Percentiles rank a stretch among this genome's conserved stretches.
These are phyloP conservation scores for Drosophila pallidifrons DNA, from an alignment of 1,140 invertebrate genomes.

Conservation along the genomic window DNA sequence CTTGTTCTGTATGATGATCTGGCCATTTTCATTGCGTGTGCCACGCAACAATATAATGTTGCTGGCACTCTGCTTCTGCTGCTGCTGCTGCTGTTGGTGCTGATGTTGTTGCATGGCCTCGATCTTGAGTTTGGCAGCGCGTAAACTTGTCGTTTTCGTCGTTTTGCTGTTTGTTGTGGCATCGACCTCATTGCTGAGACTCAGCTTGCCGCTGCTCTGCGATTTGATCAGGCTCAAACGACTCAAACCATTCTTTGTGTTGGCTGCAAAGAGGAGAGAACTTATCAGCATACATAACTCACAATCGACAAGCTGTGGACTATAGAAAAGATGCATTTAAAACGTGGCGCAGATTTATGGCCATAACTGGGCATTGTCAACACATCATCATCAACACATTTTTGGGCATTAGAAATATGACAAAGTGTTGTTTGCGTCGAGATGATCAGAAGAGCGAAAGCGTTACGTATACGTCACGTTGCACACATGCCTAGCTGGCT, in stretches of 20 bases:
- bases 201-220: slow-evolving; percentile 71
- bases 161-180: slow-evolving; percentile 45
- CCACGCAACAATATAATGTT: slow-evolving; percentile 84
- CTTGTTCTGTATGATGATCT: slow-evolving; percentile 84
- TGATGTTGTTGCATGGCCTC: slow-evolving; percentile 78
- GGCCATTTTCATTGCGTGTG: slow-evolving; percentile 84
- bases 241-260: slow-evolving; percentile 65
- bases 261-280: slow-evolving; percentile 32
- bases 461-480: slow-evolving; percentile 70
- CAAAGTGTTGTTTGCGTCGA: slow-evolving; percentile 31
- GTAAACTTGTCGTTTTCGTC: slow-evolving; percentile 66
- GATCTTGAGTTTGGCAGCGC: slow-evolving; percentile 77
- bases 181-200: slow-evolving; percentile 61
- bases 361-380: slow-evolving; percentile 23
- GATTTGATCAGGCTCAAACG: slow-evolving; percentile 61
- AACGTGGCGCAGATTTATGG: slow-evolving; percentile 33
- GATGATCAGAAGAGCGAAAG: slow-evolving; percentile 21
- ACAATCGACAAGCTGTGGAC: slow-evolving; percentile 15
- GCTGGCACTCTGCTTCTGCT: slow-evolving; percentile 53
- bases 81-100: slow-evolving; percentile 37
- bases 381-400: neutral
- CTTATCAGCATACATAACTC: neutral
- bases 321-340: too few species aligned
- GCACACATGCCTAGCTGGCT: neutral
- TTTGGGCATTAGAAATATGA: slow-evolving; percentile 30